phyloP scores from a whole-genome alignment of 2,797 vertebrate species.

The Tokudaia muenninki region DNA sequence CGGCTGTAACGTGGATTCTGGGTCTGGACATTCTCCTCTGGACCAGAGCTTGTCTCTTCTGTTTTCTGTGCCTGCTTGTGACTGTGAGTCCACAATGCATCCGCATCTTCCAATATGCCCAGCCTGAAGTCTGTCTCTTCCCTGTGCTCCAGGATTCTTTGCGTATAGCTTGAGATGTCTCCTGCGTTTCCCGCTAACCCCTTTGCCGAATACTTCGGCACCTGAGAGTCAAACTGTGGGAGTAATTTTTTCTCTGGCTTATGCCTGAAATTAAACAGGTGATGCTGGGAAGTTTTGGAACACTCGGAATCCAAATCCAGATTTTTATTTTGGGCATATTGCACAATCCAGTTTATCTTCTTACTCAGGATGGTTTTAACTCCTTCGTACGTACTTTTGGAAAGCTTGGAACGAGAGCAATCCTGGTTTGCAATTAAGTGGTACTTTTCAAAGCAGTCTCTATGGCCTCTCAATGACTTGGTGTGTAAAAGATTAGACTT shows the following conservation, averaged over 20 bases:
- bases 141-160: constrained; percentile 90
- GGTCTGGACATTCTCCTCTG: constrained; percentile 73
- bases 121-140: constrained; percentile 89
- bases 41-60: constrained; percentile 84
- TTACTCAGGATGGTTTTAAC: constrained; percentile 96
- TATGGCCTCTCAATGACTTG: constrained; percentile 96
- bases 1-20: constrained; percentile 87
- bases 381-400: constrained; percentile 95
- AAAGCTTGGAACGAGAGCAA: constrained; percentile 93
- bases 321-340: constrained; percentile 97
- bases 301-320: constrained; percentile 89
- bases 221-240: constrained; percentile 94
- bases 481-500: constrained; percentile 94
- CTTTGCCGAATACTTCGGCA: constrained; percentile 94
- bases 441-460: constrained; percentile 99
- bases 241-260: constrained; percentile 92
- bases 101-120: constrained; percentile 88
- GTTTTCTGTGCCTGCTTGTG: constrained; percentile 84
- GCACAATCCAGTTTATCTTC: constrained; percentile 96
- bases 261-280: constrained; percentile 93
- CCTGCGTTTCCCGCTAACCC: constrained; percentile 89
- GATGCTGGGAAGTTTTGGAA: constrained; percentile 90
- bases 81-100: constrained; percentile 87
- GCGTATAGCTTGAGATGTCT: constrained; percentile 86
- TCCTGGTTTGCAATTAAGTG: constrained; percentile 99